A percentile compares a stretch with the other conserved stretches of the same genome.
phyloP scores from a whole-genome alignment of 92 coral and sea anemone genomes.

The Palythoa heliodiscus region DNA sequence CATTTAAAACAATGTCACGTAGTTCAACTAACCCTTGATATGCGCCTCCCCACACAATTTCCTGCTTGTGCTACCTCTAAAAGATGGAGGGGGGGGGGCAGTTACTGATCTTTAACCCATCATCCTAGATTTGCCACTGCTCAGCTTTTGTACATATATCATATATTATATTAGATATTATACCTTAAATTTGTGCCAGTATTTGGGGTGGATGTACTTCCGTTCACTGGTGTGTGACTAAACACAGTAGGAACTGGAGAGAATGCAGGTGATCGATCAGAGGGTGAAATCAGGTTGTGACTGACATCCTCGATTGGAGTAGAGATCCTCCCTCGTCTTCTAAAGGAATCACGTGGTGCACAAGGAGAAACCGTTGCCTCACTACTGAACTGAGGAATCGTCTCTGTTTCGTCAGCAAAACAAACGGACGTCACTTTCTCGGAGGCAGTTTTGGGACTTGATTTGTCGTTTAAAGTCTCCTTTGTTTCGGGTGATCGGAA shows the following conservation, averaged over 20 bases:
- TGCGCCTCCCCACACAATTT: too few relatives aligned
- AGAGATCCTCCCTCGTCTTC: slow-evolving; percentile 75
- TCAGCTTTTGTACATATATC: too few relatives aligned
- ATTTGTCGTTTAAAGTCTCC: background rate
- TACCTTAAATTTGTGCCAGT: slow-evolving; percentile 32
- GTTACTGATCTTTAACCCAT: too few relatives aligned
- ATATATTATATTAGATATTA: too few relatives aligned
- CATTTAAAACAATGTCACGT: too few relatives aligned
- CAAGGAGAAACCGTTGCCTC: background rate
- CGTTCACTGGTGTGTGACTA: slow-evolving; percentile 26
- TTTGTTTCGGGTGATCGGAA: slow-evolving; percentile 23
- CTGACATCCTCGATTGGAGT: slow-evolving; percentile 82
- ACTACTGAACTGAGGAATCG: background rate
- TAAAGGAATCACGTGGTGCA: slow-evolving; percentile 17
- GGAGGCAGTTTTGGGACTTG: background rate
- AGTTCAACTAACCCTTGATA: too few relatives aligned
- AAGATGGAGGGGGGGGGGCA: too few relatives aligned
- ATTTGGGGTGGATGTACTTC: slow-evolving; percentile 9
- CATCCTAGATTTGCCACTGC: background rate
- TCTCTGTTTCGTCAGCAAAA: background rate
- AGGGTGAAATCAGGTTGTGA: slow-evolving; percentile 60
- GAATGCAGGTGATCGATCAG: slow-evolving; percentile 72
- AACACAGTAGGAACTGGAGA: slow-evolving; percentile 67
- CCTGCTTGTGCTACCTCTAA: too few relatives aligned
- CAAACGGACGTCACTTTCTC: background rate